A percentile compares a stretch with the other conserved stretches of the same genome.
Conservation (phyloP, 92 coral and sea anemone genomes). For the Paragorgia papillata region DNA sequence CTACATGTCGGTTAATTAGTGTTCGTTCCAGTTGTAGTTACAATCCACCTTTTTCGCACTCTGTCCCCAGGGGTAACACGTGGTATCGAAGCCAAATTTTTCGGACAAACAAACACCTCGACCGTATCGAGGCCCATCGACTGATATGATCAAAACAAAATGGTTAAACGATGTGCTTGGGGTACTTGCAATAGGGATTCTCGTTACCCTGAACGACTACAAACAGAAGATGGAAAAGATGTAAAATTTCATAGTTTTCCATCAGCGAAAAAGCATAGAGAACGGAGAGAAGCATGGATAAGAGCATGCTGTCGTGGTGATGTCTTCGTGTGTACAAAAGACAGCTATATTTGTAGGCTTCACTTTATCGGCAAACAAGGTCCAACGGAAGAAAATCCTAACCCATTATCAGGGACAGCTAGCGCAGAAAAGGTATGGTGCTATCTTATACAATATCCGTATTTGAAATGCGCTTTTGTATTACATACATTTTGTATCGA, state of each 20-base stretch:
- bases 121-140: no score
- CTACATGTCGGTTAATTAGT: no score
- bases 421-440: constrained; percentile 6
- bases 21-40: no score
- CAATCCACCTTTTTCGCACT: no score
- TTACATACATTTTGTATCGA: no score
- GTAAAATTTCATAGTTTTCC: neutral
- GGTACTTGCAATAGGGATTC: constrained; percentile 1
- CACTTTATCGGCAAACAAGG: constrained; percentile 15
- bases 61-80: no score
- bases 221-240: neutral
- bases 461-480: no score
- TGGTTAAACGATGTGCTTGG: constrained; percentile 4
- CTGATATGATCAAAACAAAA: neutral
- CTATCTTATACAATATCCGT: neutral
- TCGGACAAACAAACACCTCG: no score
- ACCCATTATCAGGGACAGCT: constrained; percentile 3
- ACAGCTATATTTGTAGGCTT: neutral
- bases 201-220: neutral
- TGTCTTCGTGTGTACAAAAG: neutral
- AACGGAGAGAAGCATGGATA: neutral
- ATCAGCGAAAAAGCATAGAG: neutral
- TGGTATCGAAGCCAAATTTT: no score
- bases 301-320: constrained; percentile 6
- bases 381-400: constrained; percentile 8